Percentiles rank a stretch among this genome's conserved stretches.
phyloP scores from a whole-genome alignment of 2,113 vertebrate species.

The Galeopterus variegatus region DNA sequence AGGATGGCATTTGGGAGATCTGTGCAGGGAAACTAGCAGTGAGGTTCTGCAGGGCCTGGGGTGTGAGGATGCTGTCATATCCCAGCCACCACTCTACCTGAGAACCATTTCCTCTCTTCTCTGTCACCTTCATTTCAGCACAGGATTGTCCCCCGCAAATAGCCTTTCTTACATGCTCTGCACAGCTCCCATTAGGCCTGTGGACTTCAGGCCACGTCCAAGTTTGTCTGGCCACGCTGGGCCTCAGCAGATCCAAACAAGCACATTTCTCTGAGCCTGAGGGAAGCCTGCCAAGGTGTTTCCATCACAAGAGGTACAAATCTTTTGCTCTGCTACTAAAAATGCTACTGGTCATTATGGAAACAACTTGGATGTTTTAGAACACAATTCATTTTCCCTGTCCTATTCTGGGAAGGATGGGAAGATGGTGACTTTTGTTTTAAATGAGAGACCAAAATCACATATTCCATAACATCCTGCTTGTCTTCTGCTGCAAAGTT shows the following conservation, averaged over 20 bases:
- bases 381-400: neutral
- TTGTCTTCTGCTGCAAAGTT: neutral
- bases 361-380: neutral
- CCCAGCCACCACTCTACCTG: neutral
- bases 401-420: neutral
- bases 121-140: neutral
- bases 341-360: neutral
- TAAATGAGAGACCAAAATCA: neutral
- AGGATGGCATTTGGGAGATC: neutral
- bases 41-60: too few relatives aligned
- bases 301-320: neutral
- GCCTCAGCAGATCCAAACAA: neutral
- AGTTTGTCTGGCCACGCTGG: too few relatives aligned
- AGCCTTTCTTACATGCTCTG: neutral
- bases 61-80: fast-evolving
- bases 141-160: too few relatives aligned
- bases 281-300: neutral
- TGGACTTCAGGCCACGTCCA: neutral
- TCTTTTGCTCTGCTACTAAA: neutral
- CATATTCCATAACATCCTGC: neutral
- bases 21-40: neutral
- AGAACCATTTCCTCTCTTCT: neutral
- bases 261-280: neutral
- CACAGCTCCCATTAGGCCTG: neutral
- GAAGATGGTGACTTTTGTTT: neutral